A percentile compares a stretch with the other conserved stretches of the same genome.
phyloP scores from a whole-genome alignment of 2,797 vertebrate genomes.

The Potorous gilbertii region DNA sequence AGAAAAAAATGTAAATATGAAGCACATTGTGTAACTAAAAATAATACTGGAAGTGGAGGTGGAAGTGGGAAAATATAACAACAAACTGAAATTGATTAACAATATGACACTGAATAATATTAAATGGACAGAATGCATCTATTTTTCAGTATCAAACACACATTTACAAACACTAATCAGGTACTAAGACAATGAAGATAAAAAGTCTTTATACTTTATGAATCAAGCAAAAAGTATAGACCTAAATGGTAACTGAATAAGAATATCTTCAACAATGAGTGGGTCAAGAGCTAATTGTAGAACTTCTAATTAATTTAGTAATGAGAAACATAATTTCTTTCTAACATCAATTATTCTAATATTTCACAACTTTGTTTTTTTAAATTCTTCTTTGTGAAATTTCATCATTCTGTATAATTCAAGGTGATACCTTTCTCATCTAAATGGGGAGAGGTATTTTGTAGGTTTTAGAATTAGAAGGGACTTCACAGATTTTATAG shows the following conservation, averaged over 20 bases:
- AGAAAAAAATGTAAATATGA: not conserved
- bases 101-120: not conserved
- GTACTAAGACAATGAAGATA: not conserved
- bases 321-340: not conserved
- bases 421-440: not conserved
- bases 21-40: not conserved
- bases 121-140: not conserved
- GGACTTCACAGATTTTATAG: not conserved
- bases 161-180: not conserved
- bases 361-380: not conserved
- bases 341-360: not conserved
- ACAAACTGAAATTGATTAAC: not conserved
- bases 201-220: not conserved
- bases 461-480: not conserved
- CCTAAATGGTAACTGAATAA: not conserved
- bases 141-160: not conserved
- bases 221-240: not conserved
- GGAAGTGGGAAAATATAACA: not conserved
- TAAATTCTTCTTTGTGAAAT: not conserved
- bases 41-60: not conserved
- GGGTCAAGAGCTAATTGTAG: not conserved
- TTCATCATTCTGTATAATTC: not conserved
- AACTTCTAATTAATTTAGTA: not conserved
- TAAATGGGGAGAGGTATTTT: not conserved
- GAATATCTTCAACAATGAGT: not conserved